These are phyloP conservation scores for Heterotis niloticus DNA, from an alignment of 2,113 vertebrate genomes.

Conservation along the genomic window DNA sequence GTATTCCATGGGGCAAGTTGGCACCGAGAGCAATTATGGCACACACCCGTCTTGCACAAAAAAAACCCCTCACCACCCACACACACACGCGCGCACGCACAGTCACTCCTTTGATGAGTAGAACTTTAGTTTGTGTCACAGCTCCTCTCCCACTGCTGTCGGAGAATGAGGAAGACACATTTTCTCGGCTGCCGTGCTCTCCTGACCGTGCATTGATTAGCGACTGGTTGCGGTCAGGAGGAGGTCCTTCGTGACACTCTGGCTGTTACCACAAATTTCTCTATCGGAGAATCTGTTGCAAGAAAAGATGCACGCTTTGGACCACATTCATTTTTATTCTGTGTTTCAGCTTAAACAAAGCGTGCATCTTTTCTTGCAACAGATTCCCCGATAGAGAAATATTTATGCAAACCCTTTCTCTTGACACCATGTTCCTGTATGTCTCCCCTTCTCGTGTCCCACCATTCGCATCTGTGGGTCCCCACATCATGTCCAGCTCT, in stretches of 20 bases:
- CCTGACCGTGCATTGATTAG: constrained; percentile 37
- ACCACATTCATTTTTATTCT: no score
- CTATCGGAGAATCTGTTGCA: constrained; percentile 15
- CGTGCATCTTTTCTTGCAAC: background rate
- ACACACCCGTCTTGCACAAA: background rate
- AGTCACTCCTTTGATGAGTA: constrained; percentile 8
- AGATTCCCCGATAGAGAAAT: constrained; percentile 23
- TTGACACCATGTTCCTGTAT: no score
- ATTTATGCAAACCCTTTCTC: no score
- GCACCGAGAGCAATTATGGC: constrained; percentile 20
- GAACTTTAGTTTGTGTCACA: background rate
- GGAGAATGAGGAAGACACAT: constrained; percentile 37
- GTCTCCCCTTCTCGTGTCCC: no score
- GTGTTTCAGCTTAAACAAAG: no score
- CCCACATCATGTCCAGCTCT: no score
- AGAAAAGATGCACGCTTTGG: no score
- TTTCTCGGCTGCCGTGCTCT: constrained; percentile 34
- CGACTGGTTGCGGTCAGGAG: constrained; percentile 2
- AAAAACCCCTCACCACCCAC: background rate
- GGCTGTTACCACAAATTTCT: constrained; percentile 5
- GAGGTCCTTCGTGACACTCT: constrained; percentile 17
- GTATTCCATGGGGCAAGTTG: constrained; percentile 17
- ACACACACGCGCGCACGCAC: background rate
- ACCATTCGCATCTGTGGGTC: no score
- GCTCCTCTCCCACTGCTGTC: constrained; percentile 14